A percentile compares a stretch with the other conserved stretches of the same genome.
Evolutionary conservation across 2,113 vertebrate genomes (phyloP).

Genomic region (Psilopogon haemacephalus): DNA sequence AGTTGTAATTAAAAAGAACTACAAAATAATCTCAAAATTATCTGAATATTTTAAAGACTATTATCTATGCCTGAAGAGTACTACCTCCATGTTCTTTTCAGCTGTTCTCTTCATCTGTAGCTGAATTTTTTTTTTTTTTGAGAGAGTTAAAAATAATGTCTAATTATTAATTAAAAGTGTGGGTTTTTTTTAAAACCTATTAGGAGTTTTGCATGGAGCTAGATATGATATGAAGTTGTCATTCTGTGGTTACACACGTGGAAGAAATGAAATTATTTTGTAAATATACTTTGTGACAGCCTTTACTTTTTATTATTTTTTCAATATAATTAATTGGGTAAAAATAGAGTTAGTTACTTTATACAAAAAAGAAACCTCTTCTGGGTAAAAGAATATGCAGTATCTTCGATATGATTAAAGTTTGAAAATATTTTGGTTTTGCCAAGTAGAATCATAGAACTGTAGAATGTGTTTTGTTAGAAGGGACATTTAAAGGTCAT

Average conservation of each 20-base stretch:
- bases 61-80: not conserved
- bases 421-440: not conserved
- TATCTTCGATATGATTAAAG: not conserved
- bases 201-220: not conserved
- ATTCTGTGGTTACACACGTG: not conserved
- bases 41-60: not conserved
- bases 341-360: not conserved
- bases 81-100: not conserved
- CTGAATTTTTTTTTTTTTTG: not conserved
- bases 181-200: not conserved
- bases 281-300: not conserved
- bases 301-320: not conserved
- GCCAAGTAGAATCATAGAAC: no score
- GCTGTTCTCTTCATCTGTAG: not conserved
- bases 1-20: not conserved
- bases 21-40: not conserved
- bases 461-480: no score
- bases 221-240: not conserved
- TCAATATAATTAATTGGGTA: not conserved
- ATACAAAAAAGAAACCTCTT: not conserved
- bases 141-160: not conserved
- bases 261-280: not conserved
- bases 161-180: not conserved
- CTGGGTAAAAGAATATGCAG: not conserved
- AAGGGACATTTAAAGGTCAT: no score